Conservation (phyloP, 1,140 invertebrate species). For the Lucilia cuprina region DNA sequence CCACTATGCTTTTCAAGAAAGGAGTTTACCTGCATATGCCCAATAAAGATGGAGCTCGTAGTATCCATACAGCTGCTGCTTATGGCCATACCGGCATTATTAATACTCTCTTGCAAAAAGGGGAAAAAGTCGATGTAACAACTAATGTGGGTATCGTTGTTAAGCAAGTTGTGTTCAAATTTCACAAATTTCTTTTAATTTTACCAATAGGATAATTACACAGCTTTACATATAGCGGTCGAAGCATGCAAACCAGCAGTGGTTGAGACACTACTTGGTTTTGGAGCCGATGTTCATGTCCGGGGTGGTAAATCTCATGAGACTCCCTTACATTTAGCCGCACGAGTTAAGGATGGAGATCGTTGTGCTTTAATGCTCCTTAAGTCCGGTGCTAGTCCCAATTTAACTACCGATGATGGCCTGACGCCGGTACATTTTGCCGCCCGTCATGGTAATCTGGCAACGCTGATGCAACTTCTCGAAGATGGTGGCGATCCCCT, state of each 20-base stretch:
- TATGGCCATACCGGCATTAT: slow-evolving; percentile 97
- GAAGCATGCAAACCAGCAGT: slow-evolving; percentile 94
- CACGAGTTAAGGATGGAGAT: slow-evolving; percentile 90
- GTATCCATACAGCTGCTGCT: slow-evolving; percentile 90
- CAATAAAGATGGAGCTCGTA: slow-evolving; percentile 93
- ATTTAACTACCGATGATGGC: slow-evolving; percentile 90
- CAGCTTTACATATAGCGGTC: slow-evolving; percentile 98
- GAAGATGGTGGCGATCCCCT: slow-evolving; percentile 91
- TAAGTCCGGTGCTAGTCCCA: slow-evolving; percentile 96
- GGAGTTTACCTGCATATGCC: slow-evolving; percentile 99
- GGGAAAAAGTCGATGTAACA: slow-evolving; percentile 93
- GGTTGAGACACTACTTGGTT: slow-evolving; percentile 95
- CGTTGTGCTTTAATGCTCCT: slow-evolving; percentile 96
- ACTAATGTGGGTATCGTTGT: slow-evolving; percentile 78
- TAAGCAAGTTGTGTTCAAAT: not conserved
- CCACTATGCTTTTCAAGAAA: slow-evolving; percentile 98
- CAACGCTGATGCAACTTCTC: slow-evolving; percentile 83
- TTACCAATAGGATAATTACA: slow-evolving; percentile 88
- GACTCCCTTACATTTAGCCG: slow-evolving; percentile 95
- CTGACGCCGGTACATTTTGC: slow-evolving; percentile 94
- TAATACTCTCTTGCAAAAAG: slow-evolving; percentile 92
- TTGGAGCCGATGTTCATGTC: slow-evolving; percentile 95
- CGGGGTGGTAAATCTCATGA: slow-evolving; percentile 87
- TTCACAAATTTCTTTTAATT: not conserved
- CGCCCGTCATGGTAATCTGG: slow-evolving; percentile 85